phyloP scores from a whole-genome alignment of 2,113 vertebrate genomes.

The Azemiops feae region DNA sequence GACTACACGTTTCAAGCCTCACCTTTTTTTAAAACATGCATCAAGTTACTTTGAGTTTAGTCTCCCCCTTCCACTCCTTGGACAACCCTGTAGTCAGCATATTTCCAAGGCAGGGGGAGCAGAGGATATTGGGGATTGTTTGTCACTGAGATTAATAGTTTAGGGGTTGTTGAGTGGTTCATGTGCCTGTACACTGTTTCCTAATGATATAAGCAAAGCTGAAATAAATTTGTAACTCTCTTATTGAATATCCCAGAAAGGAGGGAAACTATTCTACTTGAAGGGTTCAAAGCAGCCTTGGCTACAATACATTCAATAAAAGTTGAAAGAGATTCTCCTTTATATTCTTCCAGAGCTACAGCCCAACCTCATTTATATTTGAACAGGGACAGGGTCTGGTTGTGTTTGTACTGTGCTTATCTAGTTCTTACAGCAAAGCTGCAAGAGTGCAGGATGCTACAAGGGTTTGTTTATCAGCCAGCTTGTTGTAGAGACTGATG shows the following conservation, averaged over 20 bases:
- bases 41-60: not conserved
- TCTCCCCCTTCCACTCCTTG: not conserved
- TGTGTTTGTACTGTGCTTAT: not conserved
- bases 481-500: not conserved
- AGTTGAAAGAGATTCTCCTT: not conserved
- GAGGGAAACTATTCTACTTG: not conserved
- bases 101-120: not conserved
- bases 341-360: not conserved
- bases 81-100: not conserved
- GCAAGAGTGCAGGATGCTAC: not conserved
- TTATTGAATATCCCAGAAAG: not conserved
- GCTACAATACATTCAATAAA: not conserved
- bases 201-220: not conserved
- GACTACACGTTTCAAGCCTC: not conserved
- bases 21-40: not conserved
- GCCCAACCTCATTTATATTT: not conserved
- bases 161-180: not conserved
- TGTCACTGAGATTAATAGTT: not conserved
- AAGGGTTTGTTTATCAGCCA: not conserved
- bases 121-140: not conserved
- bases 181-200: not conserved
- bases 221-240: not conserved
- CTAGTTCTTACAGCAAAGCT: not conserved
- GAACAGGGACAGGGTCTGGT: not conserved
- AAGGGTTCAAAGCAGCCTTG: not conserved